phyloP scores from a whole-genome alignment of 2,888 invertebrate species.

The Liodrosophila aerea region DNA sequence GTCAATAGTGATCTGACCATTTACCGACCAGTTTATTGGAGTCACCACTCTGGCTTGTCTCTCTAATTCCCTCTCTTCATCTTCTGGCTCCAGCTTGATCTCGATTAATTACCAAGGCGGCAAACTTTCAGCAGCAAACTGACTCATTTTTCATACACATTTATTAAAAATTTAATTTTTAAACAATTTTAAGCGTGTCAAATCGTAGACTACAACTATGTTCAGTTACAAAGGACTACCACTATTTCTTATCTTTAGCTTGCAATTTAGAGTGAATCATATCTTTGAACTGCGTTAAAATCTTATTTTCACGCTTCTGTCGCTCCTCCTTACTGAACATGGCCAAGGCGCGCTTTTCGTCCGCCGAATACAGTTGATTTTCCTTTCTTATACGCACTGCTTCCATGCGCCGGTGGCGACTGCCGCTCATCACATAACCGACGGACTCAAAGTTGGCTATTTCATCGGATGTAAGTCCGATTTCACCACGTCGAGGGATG shows the following conservation, averaged over 20 bases:
- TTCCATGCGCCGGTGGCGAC: slow-evolving; percentile 98
- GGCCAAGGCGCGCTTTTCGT: slow-evolving; percentile 98
- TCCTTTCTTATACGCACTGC: slow-evolving; percentile 99
- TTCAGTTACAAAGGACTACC: no score
- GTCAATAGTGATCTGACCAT: no score
- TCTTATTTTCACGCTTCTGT: slow-evolving; percentile 96
- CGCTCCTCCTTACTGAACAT: slow-evolving; percentile 99
- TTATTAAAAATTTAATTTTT: no score
- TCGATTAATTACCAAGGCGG: no score
- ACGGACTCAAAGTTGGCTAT: slow-evolving; percentile 95
- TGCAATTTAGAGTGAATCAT: slow-evolving; percentile 90
- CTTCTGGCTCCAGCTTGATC: no score
- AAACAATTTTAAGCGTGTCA: no score
- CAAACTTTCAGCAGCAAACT: no score
- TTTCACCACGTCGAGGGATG: slow-evolving; percentile 98
- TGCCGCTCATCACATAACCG: slow-evolving; percentile 99
- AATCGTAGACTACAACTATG: no score
- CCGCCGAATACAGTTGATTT: slow-evolving; percentile 99
- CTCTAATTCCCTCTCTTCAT: no score
- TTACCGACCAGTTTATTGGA: no score
- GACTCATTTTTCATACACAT: no score
- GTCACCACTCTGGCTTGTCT: no score
- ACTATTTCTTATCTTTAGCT: slow-evolving; percentile 81
- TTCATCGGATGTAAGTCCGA: slow-evolving; percentile 97
- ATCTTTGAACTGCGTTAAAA: slow-evolving; percentile 96